These are phyloP conservation scores for Menura novaehollandiae DNA, from an alignment of 2,113 vertebrate genomes.

Conservation along the genomic window DNA sequence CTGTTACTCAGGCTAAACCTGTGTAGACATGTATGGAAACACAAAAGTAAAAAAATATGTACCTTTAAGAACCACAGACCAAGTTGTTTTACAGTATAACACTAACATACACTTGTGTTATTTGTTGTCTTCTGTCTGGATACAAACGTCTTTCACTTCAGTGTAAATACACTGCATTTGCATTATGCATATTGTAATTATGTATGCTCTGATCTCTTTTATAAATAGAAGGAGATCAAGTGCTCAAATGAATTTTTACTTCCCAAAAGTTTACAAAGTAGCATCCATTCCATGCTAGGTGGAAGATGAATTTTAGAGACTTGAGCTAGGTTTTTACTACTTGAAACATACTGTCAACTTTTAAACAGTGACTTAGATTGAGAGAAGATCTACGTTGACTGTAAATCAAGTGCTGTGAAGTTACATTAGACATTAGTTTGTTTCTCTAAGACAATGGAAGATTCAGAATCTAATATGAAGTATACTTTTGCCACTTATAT, in stretches of 20 bases:
- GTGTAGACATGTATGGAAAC: neutral
- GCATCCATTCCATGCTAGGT: rapidly evolving
- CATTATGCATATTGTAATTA: neutral
- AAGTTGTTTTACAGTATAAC: neutral
- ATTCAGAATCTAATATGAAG: neutral
- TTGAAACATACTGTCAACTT: neutral
- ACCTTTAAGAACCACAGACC: neutral
- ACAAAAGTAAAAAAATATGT: neutral
- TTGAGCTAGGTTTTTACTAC: neutral
- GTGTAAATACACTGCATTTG: neutral
- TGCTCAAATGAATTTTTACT: neutral
- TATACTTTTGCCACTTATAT: neutral
- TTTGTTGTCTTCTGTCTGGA: neutral
- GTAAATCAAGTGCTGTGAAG: neutral
- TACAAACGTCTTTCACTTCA: neutral
- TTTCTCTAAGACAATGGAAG: neutral
- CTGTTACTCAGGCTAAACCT: neutral
- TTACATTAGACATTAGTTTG: neutral
- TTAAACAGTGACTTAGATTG: neutral
- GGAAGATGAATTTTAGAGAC: neutral
- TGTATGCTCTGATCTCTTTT: neutral
- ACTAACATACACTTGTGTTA: rapidly evolving
- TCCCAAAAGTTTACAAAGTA: neutral
- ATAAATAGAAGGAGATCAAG: neutral
- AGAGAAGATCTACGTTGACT: neutral